A percentile compares a stretch with the other conserved stretches of the same genome.
These are phyloP conservation scores for Gryon sp. DNA, from an alignment of 1,140 invertebrate genomes.

Conservation along the genomic window DNA sequence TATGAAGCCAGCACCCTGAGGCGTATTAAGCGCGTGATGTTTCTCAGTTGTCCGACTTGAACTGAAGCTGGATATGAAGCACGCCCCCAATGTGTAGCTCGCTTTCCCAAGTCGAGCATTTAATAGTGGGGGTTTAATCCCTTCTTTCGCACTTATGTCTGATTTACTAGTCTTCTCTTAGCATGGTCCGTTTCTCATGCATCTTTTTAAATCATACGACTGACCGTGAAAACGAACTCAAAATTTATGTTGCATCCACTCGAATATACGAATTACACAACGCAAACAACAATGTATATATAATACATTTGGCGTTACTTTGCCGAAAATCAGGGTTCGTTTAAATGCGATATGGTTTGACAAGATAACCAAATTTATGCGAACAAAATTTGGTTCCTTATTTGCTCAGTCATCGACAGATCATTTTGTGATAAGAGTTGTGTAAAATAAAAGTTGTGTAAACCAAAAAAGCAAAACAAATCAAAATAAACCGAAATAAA, in stretches of 20 bases:
- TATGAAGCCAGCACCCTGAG: constrained; percentile 29
- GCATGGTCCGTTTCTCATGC: constrained; percentile 54
- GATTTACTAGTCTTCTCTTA: constrained; percentile 54
- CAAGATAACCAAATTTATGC: no score
- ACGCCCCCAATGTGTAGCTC: constrained; percentile 76
- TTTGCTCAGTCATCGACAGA: no score
- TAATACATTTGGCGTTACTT: constrained; percentile 23
- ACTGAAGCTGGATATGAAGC: constrained; percentile 74
- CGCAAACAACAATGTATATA: constrained; percentile 42
- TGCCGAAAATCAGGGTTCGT: constrained; percentile 1
- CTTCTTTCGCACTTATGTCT: constrained; percentile 75
- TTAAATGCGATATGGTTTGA: not conserved
- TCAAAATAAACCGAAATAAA: no score
- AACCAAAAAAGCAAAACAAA: no score
- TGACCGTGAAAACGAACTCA: constrained; percentile 65
- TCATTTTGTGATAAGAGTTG: no score
- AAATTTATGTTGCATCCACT: constrained; percentile 58
- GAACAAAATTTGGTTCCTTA: no score
- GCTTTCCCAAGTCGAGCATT: constrained; percentile 74
- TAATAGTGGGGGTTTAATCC: constrained; percentile 78
- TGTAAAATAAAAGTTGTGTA: no score
- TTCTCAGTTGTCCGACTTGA: constrained; percentile 72
- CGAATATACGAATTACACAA: constrained; percentile 29
- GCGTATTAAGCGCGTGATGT: constrained; percentile 56
- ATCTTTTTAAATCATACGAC: constrained; percentile 60